Evolutionary conservation across 35 echinoderm and acorn worm species (phyloP).

Genomic region (Acanthaster planci): DNA sequence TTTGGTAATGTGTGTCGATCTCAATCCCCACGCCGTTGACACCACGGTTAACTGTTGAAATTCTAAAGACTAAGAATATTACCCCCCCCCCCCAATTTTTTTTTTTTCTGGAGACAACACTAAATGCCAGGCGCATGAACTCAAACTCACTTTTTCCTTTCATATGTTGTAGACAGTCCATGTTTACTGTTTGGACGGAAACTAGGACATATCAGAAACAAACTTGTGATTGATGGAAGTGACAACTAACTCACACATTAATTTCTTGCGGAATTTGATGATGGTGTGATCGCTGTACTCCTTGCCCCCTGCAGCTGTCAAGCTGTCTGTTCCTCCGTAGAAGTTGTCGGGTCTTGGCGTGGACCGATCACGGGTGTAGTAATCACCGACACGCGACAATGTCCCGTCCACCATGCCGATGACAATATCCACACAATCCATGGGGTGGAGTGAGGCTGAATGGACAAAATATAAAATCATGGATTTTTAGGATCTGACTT

Average conservation of each 20-base stretch:
- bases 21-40: too few relatives aligned
- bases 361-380: slow-evolving; percentile 86
- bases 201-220: too few relatives aligned
- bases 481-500: too few relatives aligned
- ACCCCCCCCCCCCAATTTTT: too few relatives aligned
- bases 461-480: too few relatives aligned
- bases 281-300: slow-evolving; percentile 54
- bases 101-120: too few relatives aligned
- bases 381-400: slow-evolving; percentile 61
- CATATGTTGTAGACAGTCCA: not conserved
- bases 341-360: slow-evolving; percentile 71
- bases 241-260: slow-evolving; percentile 50
- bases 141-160: too few relatives aligned
- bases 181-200: not conserved
- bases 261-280: slow-evolving; percentile 79
- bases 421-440: slow-evolving; percentile 84
- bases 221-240: not conserved
- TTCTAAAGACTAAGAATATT: too few relatives aligned
- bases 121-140: too few relatives aligned
- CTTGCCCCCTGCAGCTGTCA: slow-evolving; percentile 62
- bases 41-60: too few relatives aligned
- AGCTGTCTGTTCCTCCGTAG: slow-evolving; percentile 54
- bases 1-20: too few relatives aligned
- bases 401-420: slow-evolving; percentile 70
- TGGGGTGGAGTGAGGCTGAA: slow-evolving; percentile 45